Evolutionary conservation across 2,888 invertebrate genomes (phyloP).

Genomic region (Caenorhabditis sp.): DNA sequence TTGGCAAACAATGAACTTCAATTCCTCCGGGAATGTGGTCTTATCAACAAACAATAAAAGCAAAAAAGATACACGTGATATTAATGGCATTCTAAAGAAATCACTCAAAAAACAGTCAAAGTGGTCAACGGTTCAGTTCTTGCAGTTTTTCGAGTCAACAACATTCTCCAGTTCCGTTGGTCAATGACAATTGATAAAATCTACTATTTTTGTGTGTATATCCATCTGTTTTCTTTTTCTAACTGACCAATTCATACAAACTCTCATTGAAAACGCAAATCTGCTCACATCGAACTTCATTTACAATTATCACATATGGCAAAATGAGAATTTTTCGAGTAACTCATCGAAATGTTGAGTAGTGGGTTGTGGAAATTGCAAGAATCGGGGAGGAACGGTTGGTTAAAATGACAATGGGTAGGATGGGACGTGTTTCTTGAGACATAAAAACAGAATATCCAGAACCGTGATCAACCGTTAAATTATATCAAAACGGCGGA

Average conservation of each 20-base stretch:
- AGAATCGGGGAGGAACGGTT: background rate
- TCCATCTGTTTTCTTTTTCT: no score
- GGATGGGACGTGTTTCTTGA: background rate
- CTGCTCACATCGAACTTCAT: conserved; percentile 4
- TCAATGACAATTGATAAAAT: conserved; percentile 3
- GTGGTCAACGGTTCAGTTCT: background rate
- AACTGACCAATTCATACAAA: no score
- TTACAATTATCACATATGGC: conserved; percentile 51
- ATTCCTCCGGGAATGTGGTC: background rate
- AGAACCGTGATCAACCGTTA: conserved; percentile 62
- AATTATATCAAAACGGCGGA: conserved; percentile 45
- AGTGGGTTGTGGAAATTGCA: background rate
- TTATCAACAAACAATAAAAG: background rate
- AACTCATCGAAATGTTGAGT: background rate
- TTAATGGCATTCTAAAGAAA: background rate
- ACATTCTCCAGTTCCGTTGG: background rate
- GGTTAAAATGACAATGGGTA: conserved; percentile 5
- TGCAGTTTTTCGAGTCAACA: background rate
- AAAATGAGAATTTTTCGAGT: conserved; percentile 21
- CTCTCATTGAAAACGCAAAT: no score
- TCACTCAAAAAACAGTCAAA: conserved; percentile 7
- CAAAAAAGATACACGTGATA: background rate
- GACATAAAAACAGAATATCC: conserved; percentile 15
- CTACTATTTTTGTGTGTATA: no score
- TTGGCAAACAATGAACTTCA: background rate